A percentile compares a stretch with the other conserved stretches of the same genome.
phyloP scores from a whole-genome alignment of 1,140 invertebrate species.

The Monochamus saltuarius region DNA sequence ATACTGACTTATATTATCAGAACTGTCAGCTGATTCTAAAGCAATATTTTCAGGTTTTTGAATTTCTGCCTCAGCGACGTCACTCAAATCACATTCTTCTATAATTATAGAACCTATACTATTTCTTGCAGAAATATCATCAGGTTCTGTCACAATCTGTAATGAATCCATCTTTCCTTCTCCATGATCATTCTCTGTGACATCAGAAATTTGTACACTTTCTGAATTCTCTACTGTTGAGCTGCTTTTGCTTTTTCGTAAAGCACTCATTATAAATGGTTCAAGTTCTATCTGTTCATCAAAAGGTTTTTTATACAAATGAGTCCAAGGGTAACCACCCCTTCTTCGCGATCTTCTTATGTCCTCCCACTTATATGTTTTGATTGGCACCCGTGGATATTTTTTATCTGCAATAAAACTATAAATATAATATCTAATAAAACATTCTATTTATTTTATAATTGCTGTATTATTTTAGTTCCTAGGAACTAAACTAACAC shows the following conservation, averaged over 20 bases:
- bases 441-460: too few species aligned
- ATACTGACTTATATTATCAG: slow-evolving; percentile 49
- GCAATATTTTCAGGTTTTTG: slow-evolving; percentile 28
- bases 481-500: too few species aligned
- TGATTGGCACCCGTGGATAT: slow-evolving; percentile 61
- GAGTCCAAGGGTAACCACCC: slow-evolving; percentile 72
- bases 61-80: neutral
- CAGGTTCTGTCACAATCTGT: too few species aligned
- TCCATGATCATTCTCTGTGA: slow-evolving; percentile 14
- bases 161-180: neutral
- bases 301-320: slow-evolving; percentile 53
- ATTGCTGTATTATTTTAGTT: too few species aligned
- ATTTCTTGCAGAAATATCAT: too few species aligned
- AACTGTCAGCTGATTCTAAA: slow-evolving; percentile 43
- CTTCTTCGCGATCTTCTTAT: slow-evolving; percentile 57
- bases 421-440: too few species aligned
- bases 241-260: slow-evolving; percentile 29
- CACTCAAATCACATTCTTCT: slow-evolving; percentile 5
- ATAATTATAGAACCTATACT: slow-evolving; percentile 11
- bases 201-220: slow-evolving; percentile 26
- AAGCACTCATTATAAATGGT: slow-evolving; percentile 41
- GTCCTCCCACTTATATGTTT: slow-evolving; percentile 75
- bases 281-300: slow-evolving; percentile 40
- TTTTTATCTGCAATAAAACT: slow-evolving; percentile 44
- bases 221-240: slow-evolving; percentile 28